Base-by-base conservation (phyloP, 2,888 invertebrate genomes). In the Metacarcinus magister region DNA sequence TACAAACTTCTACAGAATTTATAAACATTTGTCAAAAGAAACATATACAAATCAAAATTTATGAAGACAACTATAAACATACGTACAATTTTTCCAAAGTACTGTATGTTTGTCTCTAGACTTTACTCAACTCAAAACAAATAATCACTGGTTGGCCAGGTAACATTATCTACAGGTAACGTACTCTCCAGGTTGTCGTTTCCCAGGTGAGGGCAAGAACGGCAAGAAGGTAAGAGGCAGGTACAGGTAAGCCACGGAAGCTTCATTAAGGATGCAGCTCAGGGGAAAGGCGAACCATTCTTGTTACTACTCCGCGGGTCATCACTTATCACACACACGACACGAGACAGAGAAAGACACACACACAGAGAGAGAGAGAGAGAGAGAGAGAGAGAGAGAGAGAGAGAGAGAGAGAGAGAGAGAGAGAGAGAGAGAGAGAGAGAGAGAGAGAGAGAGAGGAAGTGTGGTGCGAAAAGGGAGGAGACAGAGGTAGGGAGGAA, bases 351-450 rank as follows among this genome's bases (percentile, higher is more conserved):
- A 91, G 91, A 91, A 8, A 46, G 46, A 46, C 46, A 39, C 46
- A 91, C 46, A 44, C 46, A 46, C 46, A 91, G 91, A 46, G 46
- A 46, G 91, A 46, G 46, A 91, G 43, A 46, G 91, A 46, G 46
- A 46, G 46, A 44, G 43, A 90, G 90, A 90, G 90, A 44, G 43
- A 44, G 90, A 32, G 32, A 44, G 43, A 43, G 43, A 44, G 90
- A 32, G 90, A 44, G 43, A 39, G 39, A 44, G 43, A 39, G 32
- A 44, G 43, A 90, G 90, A 43, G 43, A 44, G 43, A 43, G 90
- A 44, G 90, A 46, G n/a, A 46, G 46, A 91, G 91, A 46, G 46
- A 91, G 43, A 46, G 44, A 91, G 46, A 46, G 91, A 91, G 43
- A 44, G 91, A 39, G 90, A 90, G 90, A 43, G 90, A 44, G 90